These are phyloP conservation scores for Poeciliopsis infans DNA, from an alignment of 2,797 vertebrate species.

Conservation along the genomic window DNA sequence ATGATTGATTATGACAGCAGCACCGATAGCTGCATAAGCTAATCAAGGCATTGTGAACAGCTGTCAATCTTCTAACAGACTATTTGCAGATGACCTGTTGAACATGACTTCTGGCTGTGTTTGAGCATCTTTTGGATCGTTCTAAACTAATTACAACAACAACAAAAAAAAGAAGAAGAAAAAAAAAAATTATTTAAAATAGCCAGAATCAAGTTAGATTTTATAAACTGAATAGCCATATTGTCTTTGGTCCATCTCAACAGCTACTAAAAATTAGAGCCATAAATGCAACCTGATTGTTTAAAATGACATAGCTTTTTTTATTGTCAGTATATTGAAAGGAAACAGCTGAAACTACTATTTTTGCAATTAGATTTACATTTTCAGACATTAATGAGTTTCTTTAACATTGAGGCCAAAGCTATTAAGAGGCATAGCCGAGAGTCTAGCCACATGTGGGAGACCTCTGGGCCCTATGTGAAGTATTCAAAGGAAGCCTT, in stretches of 20 bases:
- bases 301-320: background rate
- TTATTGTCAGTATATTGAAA: background rate
- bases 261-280: background rate
- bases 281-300: background rate
- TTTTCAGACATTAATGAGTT: background rate
- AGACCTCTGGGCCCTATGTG: background rate
- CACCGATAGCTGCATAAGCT: background rate
- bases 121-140: background rate
- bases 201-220: background rate
- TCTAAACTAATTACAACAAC: background rate
- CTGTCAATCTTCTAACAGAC: background rate
- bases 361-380: background rate
- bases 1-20: background rate
- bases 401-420: background rate
- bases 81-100: background rate
- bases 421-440: background rate
- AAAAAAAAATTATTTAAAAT: background rate
- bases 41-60: background rate
- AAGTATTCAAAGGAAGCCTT: background rate
- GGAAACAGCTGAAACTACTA: background rate
- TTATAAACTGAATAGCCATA: background rate
- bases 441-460: background rate
- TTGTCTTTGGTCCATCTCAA: background rate
- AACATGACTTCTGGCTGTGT: background rate
- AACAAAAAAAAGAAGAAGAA: background rate